Evolutionary conservation across 1,140 invertebrate species (phyloP).

Genomic region (Anastatus disparis): DNA sequence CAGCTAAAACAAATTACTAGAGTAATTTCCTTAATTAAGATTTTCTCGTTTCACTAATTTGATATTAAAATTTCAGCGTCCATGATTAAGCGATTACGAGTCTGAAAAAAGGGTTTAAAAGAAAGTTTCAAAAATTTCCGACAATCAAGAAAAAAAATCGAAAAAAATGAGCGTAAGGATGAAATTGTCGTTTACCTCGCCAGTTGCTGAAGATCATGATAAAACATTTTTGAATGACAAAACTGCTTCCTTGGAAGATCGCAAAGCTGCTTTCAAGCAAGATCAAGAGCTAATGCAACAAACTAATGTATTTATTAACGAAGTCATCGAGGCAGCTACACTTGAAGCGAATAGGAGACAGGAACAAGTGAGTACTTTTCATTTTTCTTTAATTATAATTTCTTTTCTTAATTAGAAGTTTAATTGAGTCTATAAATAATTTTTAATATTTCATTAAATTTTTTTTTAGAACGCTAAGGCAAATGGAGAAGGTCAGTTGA

Average conservation of each 20-base stretch:
- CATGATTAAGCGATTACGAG: too few relatives aligned
- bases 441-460: not conserved
- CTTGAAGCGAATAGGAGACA: conserved; percentile 56
- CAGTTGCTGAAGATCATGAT: conserved; percentile 5
- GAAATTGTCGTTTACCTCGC: conserved; percentile 35
- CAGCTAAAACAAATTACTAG: too few relatives aligned
- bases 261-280: conserved; percentile 62
- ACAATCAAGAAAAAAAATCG: not conserved
- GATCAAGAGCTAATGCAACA: conserved; percentile 64
- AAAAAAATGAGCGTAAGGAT: conserved; percentile 26
- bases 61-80: too few relatives aligned
- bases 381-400: not conserved
- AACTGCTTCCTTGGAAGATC: conserved; percentile 50
- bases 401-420: not conserved
- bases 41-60: too few relatives aligned
- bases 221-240: not conserved
- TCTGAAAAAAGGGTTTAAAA: too few relatives aligned
- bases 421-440: not conserved
- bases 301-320: conserved; percentile 61
- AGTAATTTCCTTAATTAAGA: too few relatives aligned
- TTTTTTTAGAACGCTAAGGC: conserved; percentile 23
- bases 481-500: conserved; percentile 22
- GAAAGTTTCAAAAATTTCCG: not conserved
- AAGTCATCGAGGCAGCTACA: conserved; percentile 61
- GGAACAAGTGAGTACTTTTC: conserved; percentile 22